Percentiles rank a stretch among this genome's conserved stretches.
These are phyloP conservation scores for Drosophila borealis DNA, from an alignment of 2,888 invertebrate species.

Conservation along the genomic window DNA sequence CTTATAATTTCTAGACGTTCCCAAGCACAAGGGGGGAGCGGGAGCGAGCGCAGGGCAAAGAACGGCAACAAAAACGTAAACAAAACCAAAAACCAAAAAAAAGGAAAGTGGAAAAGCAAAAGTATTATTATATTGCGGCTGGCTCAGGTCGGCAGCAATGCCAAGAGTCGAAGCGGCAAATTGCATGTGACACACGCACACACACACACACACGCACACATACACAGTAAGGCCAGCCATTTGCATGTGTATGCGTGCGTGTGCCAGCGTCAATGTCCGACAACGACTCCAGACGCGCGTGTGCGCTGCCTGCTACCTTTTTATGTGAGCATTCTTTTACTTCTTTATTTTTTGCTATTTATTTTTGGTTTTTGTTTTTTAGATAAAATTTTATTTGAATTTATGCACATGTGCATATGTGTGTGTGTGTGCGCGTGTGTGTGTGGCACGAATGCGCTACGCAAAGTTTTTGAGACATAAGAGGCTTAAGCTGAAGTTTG, in stretches of 20 bases:
- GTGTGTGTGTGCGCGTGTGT: slow-evolving; percentile 4
- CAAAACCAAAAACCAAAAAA: slow-evolving; percentile 34
- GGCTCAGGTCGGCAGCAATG: slow-evolving; percentile 43
- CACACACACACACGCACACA: slow-evolving; percentile 2
- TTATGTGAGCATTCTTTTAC: slow-evolving; percentile 9
- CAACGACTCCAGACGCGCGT: slow-evolving; percentile 59
- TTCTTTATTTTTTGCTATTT: slow-evolving; percentile 27
- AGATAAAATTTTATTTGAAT: slow-evolving; percentile 73
- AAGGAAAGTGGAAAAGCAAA: slow-evolving; percentile 80
- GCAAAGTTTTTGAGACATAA: slow-evolving; percentile 4
- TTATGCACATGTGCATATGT: slow-evolving; percentile 54
- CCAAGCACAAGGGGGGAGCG: neutral
- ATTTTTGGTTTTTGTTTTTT: slow-evolving; percentile 54
- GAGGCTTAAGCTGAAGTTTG: neutral
- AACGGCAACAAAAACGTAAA: neutral
- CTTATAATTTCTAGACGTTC: slow-evolving; percentile 36
- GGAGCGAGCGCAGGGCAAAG: neutral
- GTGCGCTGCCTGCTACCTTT: slow-evolving; percentile 25
- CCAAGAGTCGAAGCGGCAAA: slow-evolving; percentile 33
- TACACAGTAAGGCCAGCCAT: slow-evolving; percentile 13
- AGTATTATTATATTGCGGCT: slow-evolving; percentile 75
- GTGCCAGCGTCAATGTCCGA: slow-evolving; percentile 67
- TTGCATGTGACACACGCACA: slow-evolving; percentile 44
- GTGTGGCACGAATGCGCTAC: slow-evolving; percentile 21
- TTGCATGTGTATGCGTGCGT: slow-evolving; percentile 24